Evolutionary conservation across 1,140 invertebrate species (phyloP).

Genomic region (Drosophila tristis): DNA sequence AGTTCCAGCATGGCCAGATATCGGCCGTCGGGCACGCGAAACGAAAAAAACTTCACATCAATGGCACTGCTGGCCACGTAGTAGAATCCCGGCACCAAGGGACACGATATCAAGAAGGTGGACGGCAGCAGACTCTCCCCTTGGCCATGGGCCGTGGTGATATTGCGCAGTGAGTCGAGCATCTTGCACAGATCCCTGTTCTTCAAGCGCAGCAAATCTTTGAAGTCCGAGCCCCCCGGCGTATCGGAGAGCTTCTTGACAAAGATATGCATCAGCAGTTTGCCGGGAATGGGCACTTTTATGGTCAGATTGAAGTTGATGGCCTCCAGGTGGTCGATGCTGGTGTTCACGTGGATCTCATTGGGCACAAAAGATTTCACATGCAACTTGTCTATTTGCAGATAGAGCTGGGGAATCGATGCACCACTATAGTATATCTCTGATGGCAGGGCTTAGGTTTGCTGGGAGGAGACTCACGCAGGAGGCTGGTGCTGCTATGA

Average conservation of each 20-base stretch:
- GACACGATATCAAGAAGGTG: slow-evolving; percentile 62
- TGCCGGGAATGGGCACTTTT: slow-evolving; percentile 57
- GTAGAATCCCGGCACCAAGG: slow-evolving; percentile 63
- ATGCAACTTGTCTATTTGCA: slow-evolving; percentile 58
- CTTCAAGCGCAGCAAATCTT: slow-evolving; percentile 52
- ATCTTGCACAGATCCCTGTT: slow-evolving; percentile 64
- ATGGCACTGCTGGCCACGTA: slow-evolving; percentile 27
- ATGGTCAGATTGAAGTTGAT: slow-evolving; percentile 59
- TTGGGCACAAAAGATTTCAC: slow-evolving; percentile 66
- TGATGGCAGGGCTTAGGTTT: not conserved
- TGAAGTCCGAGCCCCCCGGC: slow-evolving; percentile 32
- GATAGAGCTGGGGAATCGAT: slow-evolving; percentile 18
- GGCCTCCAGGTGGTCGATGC: slow-evolving; percentile 27
- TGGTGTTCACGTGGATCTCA: slow-evolving; percentile 39
- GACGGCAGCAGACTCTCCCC: slow-evolving; percentile 46
- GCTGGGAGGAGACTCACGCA: slow-evolving; percentile 43
- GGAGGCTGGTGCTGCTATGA: not conserved
- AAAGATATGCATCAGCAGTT: slow-evolving; percentile 62
- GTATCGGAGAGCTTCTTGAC: slow-evolving; percentile 44
- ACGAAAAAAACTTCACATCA: slow-evolving; percentile 31
- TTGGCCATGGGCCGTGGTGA: slow-evolving; percentile 35
- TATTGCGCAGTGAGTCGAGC: slow-evolving; percentile 55
- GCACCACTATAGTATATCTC: too few species aligned
- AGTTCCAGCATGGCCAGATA: slow-evolving; percentile 58
- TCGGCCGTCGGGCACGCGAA: slow-evolving; percentile 51